Base-by-base conservation (phyloP, 2,888 invertebrate species). In the Geophilus truncorum region DNA sequence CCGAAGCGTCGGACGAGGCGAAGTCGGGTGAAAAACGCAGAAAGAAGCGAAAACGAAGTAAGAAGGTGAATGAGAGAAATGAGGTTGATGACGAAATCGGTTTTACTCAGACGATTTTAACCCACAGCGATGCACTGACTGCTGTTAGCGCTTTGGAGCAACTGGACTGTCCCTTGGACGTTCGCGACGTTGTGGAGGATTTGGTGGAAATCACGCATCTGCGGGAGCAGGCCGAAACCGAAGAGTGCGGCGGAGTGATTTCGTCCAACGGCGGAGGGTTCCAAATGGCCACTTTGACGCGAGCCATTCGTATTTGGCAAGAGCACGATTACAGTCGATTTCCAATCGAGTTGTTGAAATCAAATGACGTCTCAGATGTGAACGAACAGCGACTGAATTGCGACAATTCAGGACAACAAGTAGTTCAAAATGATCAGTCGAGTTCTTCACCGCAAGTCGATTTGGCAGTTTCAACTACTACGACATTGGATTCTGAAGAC, bases 321-420 rank as follows among this genome's bases (percentile, higher is more conserved):
- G 80, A 80, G 23, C 80, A 80, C 18, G 80, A 80, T 76, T 80
- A 80, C 80, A 80, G 80, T 40, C 7, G 80, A 76, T 80, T 80
- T 36, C 80, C 80, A 18, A 80, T 80, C 12, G 80, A 80, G 23
- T 32, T 80, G 7, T 32, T 80, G n/a, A 80, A 78, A 28, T 45
- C 78, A 6, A 7, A 12, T 23, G 78, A 78, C 28, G 23, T 40
- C 3, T 28, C 70, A n/a, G 70, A 70, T 12, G 12, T 70, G n/a
- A 15, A 4, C 10, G 4, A 15, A n/a, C 10, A n/a, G 40, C 40
- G 18, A 51, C 7, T 21, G 7, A 18, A 7, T 0, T n/a, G 5
- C 7, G 51, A 7, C 7, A 6, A n/a, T 21, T 0, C 1, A 7
- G 15, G 6, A 21, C 51, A 18, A 45, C 45, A 5, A 21, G 32